Evolutionary conservation across 2,888 invertebrate species (phyloP).

Genomic region (Trichacis sp.): DNA sequence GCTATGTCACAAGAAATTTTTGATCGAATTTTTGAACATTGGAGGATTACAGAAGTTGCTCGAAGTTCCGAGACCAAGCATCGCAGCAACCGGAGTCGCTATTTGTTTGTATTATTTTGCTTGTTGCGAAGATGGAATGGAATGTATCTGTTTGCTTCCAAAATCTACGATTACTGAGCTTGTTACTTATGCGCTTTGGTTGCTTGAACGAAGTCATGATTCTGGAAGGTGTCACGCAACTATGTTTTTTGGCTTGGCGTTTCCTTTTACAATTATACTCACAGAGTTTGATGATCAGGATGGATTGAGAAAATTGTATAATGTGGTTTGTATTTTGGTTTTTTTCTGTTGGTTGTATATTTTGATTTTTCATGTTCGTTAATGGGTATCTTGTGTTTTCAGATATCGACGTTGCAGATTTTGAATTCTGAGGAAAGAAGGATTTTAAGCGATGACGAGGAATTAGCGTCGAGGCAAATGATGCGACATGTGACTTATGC

Average conservation of each 20-base stretch:
- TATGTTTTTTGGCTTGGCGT: constrained; percentile 96
- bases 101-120: constrained; percentile 96
- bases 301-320: constrained; percentile 92
- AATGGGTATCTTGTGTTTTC: too few species aligned
- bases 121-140: constrained; percentile 98
- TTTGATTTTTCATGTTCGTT: constrained; percentile 7
- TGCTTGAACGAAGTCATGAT: constrained; percentile 95
- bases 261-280: constrained; percentile 91
- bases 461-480: constrained; percentile 90
- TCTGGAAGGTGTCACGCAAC: constrained; percentile 98
- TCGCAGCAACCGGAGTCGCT: constrained; percentile 96
- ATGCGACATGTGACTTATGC: constrained; percentile 92
- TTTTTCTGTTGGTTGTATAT: constrained; percentile 9
- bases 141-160: constrained; percentile 89
- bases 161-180: constrained; percentile 81
- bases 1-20: constrained; percentile 98
- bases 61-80: constrained; percentile 91
- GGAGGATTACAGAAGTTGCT: constrained; percentile 88
- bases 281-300: constrained; percentile 95
- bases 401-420: constrained; percentile 89
- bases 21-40: constrained; percentile 92
- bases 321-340: constrained; percentile 78
- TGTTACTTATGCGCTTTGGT: constrained; percentile 93
- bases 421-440: constrained; percentile 76
- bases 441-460: constrained; percentile 84